Evolutionary conservation across 2,888 invertebrate genomes (phyloP).

Genomic region (Troides oblongomaculatus): DNA sequence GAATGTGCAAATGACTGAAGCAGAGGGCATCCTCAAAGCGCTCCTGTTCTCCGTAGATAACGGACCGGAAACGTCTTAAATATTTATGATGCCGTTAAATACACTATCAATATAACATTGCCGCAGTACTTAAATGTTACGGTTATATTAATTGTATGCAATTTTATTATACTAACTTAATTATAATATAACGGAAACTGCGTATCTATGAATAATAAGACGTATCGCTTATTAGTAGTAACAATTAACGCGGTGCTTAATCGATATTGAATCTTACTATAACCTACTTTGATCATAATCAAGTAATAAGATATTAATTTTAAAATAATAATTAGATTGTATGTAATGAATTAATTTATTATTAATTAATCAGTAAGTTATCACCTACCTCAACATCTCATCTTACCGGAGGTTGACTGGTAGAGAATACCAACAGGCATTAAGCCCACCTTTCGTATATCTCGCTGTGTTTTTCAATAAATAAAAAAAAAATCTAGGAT

Average conservation of each 20-base stretch:
- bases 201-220: background rate
- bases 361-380: no score
- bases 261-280: background rate
- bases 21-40: background rate
- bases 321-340: no score
- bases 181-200: background rate
- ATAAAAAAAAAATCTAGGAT: no score
- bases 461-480: no score
- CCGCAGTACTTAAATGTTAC: background rate
- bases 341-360: no score
- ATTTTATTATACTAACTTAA: background rate
- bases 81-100: conserved; percentile 19
- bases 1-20: background rate
- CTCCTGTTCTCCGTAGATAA: conserved; percentile 17
- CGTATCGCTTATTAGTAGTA: background rate
- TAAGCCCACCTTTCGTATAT: no score
- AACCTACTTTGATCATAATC: background rate
- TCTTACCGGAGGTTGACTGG: no score
- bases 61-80: conserved; percentile 16
- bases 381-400: no score
- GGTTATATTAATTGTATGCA: conserved; percentile 6
- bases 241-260: background rate
- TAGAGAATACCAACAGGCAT: no score
- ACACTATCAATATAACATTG: conserved; percentile 8
- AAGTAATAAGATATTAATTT: no score